These are phyloP conservation scores for Heliconius eleuchia DNA, from an alignment of 1,140 invertebrate genomes.

Conservation along the genomic window DNA sequence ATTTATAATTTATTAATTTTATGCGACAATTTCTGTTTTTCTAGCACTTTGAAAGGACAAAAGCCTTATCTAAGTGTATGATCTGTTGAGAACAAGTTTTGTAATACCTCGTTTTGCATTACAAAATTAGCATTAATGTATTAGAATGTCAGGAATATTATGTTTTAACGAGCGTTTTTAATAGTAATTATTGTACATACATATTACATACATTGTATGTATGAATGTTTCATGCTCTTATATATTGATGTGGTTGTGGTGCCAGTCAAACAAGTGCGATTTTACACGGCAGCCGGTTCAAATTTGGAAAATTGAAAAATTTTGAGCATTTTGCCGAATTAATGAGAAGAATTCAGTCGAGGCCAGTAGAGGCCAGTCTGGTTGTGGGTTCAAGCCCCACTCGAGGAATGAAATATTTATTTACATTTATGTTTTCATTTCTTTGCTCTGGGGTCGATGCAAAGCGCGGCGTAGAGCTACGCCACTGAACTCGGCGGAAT, in stretches of 20 bases:
- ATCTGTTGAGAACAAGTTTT: not conserved
- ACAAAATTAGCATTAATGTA: not conserved
- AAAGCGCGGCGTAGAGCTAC: no score
- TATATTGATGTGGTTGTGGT: not conserved
- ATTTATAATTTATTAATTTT: slow-evolving; percentile 8
- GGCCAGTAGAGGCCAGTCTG: no score
- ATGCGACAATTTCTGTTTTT: slow-evolving; percentile 7
- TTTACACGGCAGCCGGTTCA: not conserved
- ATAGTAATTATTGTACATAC: not conserved
- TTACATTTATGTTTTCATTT: no score
- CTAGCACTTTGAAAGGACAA: slow-evolving; percentile 13
- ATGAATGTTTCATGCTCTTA: not conserved
- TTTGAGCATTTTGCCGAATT: not conserved
- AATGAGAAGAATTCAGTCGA: not conserved
- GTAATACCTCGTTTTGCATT: not conserved
- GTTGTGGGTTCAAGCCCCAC: no score
- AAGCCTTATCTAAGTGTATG: not conserved
- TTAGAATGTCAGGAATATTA: slow-evolving; percentile 8
- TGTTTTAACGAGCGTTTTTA: not conserved
- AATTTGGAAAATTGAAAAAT: not conserved
- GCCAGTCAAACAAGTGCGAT: not conserved
- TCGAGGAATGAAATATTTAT: no score
- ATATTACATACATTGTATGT: not conserved
- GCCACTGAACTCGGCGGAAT: no score
- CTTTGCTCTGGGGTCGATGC: no score